Evolutionary conservation across 1,140 invertebrate genomes (phyloP), one percentile per base, ranked within the genome.

Genomic region (Aphidius ervi): DNA sequence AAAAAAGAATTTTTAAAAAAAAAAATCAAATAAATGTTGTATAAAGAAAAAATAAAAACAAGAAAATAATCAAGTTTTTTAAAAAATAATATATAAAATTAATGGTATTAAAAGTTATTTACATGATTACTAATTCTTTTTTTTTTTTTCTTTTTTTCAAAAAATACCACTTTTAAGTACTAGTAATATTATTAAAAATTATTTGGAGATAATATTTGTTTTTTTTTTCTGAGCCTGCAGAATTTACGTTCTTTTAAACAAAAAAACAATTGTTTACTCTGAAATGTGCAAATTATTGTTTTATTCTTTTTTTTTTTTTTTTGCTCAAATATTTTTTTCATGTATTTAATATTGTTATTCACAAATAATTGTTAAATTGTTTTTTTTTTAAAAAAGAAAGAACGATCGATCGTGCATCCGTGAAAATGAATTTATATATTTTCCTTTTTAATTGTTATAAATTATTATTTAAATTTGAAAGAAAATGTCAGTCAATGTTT

Each of bases 361-460:
- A 54, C 42, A 41, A 54, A 41, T 54, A 54, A 54, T 46, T 52
- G 5, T n/a, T 41, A 10, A 6, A 31, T 7, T 40, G 9, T 9
- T 48, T 45, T 45, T 57, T 10, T 23, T 46, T n/a, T 6, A n/a
- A 6, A 31, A 23, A 53, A 53, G 37, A 20, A 4, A 59, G 53
- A 56, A 8, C 5, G 53, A 46, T 59, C 55, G n/a, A 61, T 61
- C 59, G 59, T 61, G 59, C 59, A 56, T 61, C 46, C 59, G 59
- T 61, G 59, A 61, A 55, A 61, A 61, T 48, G 6, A 48, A 16
- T 20, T n/a, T 7, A 48, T 48, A 48, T 48, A 3, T 20, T 48
- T 16, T 20, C n/a, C 10, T 16, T 16, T 16, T 16, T 16, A 48
- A 48, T 48, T 7, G 7, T 6, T 20, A 16, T 16, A 48, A 48